Percentiles rank a stretch among this genome's conserved stretches.
These are phyloP conservation scores for Sebastiscus albofasciatus DNA, from an alignment of 2,797 vertebrate species.

Conservation along the genomic window DNA sequence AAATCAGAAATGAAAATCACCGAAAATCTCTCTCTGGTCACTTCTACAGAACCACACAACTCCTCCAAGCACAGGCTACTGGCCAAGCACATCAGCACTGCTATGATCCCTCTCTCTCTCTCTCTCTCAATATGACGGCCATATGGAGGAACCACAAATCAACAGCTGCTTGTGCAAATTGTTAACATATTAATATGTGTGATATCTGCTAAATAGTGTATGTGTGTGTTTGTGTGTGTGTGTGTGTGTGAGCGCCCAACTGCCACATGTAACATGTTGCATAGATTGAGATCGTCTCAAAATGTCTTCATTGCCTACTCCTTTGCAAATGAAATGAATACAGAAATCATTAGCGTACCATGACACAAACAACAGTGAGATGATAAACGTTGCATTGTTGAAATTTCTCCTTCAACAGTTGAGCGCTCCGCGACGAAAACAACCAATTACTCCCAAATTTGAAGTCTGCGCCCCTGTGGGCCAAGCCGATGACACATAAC, in stretches of 20 bases:
- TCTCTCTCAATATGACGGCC: slow-evolving; percentile 34
- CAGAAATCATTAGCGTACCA: slow-evolving; percentile 14
- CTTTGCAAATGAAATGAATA: not conserved
- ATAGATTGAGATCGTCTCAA: not conserved
- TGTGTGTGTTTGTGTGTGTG: not conserved
- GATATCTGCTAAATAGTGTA: slow-evolving; percentile 22
- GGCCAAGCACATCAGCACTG: slow-evolving; percentile 54
- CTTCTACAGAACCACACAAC: slow-evolving; percentile 42
- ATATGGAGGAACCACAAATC: slow-evolving; percentile 48
- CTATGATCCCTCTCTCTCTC: slow-evolving; percentile 6
- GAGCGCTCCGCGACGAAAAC: slow-evolving; percentile 22
- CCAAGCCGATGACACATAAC: slow-evolving; percentile 41
- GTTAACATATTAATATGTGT: slow-evolving; percentile 39
- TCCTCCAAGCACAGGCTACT: slow-evolving; percentile 35
- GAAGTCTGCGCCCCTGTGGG: slow-evolving; percentile 4
- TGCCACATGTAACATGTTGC: not conserved
- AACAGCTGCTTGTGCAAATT: slow-evolving; percentile 44
- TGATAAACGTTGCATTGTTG: slow-evolving; percentile 23
- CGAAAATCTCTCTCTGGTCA: slow-evolving; percentile 55
- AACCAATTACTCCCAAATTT: slow-evolving; percentile 48
- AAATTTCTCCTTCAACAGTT: not conserved
- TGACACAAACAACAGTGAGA: slow-evolving; percentile 9
- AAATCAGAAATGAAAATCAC: slow-evolving; percentile 63
- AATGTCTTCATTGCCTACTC: slow-evolving; percentile 4
- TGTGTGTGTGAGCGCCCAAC: not conserved